Evolutionary conservation across 30 jellyfish, hydroid and myxozoan genomes (phyloP).

Genomic region (Chrysaora quinquecirrha): DNA sequence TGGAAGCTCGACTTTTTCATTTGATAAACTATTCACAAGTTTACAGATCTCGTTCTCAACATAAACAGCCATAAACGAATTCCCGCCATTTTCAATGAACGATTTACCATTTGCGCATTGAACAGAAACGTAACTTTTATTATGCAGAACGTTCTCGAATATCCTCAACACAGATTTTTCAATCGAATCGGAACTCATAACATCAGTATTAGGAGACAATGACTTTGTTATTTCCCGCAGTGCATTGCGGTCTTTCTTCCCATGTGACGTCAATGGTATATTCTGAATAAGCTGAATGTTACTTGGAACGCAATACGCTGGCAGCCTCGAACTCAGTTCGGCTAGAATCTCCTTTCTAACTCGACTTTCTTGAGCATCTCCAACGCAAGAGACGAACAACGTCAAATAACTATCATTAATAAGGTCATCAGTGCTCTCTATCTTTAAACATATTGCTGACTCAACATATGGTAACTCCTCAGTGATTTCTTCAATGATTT

Average conservation of each 20-base stretch:
- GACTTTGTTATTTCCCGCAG: conserved; percentile 4
- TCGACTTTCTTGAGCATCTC: neutral
- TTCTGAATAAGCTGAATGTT: conserved; percentile 5
- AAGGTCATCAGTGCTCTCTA: neutral
- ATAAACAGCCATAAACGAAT: conserved; percentile 79
- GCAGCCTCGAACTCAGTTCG: conserved; percentile 1
- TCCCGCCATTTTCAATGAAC: conserved; percentile 82
- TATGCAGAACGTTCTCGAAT: conserved; percentile 14
- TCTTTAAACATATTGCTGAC: conserved; percentile 22
- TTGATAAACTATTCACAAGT: neutral
- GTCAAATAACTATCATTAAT: neutral
- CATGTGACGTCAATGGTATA: conserved; percentile 46
- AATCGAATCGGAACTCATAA: neutral
- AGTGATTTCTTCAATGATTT: conserved; percentile 31
- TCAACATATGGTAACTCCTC: conserved; percentile 25
- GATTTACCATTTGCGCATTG: neutral
- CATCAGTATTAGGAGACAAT: neutral
- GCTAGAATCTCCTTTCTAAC: neutral
- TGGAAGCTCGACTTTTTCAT: neutral
- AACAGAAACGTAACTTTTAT: neutral
- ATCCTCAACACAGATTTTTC: neutral
- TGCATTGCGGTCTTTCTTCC: conserved; percentile 51
- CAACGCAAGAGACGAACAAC: conserved; percentile 18
- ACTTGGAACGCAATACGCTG: conserved; percentile 2
- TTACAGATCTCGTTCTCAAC: conserved; percentile 48